Conservation (phyloP, 2,888 invertebrate genomes). For the Euspilapteryx auroguttella region DNA sequence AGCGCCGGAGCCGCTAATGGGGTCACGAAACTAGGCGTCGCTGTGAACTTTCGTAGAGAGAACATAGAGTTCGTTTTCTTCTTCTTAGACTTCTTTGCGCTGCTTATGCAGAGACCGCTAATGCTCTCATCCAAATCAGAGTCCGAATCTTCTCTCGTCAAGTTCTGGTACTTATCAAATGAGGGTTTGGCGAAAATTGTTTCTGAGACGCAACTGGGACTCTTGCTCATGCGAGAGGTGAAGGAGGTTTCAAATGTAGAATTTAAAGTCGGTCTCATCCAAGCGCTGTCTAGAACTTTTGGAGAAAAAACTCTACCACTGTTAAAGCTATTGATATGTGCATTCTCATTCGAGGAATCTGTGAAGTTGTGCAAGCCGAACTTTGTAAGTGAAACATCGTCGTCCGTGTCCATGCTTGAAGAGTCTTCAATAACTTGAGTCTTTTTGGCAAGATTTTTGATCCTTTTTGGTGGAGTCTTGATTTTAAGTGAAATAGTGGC, state of each 20-base stretch:
- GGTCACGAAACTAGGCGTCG: conserved; percentile 46
- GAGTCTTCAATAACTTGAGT: conserved; percentile 25
- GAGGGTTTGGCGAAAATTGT: conserved; percentile 38
- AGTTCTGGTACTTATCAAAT: conserved; percentile 39
- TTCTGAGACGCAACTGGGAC: conserved; percentile 30
- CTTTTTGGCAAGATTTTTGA: conserved; percentile 23
- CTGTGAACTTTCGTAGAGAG: conserved; percentile 50
- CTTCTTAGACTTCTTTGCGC: conserved; percentile 30
- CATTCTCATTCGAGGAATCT: conserved; percentile 36
- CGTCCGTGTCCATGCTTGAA: conserved; percentile 34
- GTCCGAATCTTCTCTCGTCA: conserved; percentile 41
- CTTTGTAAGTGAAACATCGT: conserved; percentile 46
- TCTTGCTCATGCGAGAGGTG: conserved; percentile 28
- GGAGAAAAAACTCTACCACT: conserved; percentile 40
- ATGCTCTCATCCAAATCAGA: conserved; percentile 59
- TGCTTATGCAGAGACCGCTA: conserved; percentile 50
- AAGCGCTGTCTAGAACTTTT: conserved; percentile 22
- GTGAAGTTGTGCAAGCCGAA: conserved; percentile 41
- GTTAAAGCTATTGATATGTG: conserved; percentile 19
- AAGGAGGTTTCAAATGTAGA: conserved; percentile 41
- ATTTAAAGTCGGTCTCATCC: conserved; percentile 39
- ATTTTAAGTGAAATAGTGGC: no score
- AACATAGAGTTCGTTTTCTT: conserved; percentile 47
- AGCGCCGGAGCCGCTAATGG: conserved; percentile 21
- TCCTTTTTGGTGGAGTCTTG: conserved; percentile 20